These are phyloP conservation scores for Emydoidea blandingii DNA, from an alignment of 2,797 vertebrate species.

Conservation along the genomic window DNA sequence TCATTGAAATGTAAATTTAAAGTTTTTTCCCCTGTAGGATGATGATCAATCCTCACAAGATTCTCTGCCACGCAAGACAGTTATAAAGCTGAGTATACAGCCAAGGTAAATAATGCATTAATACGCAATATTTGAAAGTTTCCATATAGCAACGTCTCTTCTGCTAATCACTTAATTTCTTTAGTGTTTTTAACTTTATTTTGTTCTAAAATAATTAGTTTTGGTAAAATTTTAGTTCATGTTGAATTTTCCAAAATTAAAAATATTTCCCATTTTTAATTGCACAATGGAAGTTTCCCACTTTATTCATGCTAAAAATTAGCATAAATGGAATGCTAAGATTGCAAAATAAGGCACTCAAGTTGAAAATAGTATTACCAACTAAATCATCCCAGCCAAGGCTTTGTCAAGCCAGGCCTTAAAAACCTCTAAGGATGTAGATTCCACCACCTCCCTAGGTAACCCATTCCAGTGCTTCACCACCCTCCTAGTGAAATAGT, in stretches of 20 bases:
- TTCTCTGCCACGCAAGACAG: slow-evolving; percentile 85
- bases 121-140: slow-evolving; percentile 16
- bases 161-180: not conserved
- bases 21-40: slow-evolving; percentile 81
- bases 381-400: too few relatives aligned
- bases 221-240: not conserved
- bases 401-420: too few relatives aligned
- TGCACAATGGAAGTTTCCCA: not conserved
- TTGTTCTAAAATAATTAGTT: not conserved
- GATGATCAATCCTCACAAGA: slow-evolving; percentile 88
- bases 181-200: not conserved
- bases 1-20: slow-evolving; percentile 63
- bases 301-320: not conserved
- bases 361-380: not conserved
- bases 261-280: not conserved
- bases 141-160: not conserved
- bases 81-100: slow-evolving; percentile 80
- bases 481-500: too few relatives aligned
- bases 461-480: too few relatives aligned
- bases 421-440: too few relatives aligned
- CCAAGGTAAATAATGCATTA: slow-evolving; percentile 84
- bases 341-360: not conserved
- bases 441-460: too few relatives aligned
- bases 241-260: not conserved
- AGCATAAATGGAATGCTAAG: not conserved